Percentiles rank a stretch among this genome's conserved stretches.
These are phyloP conservation scores for Wasmannia auropunctata DNA, from an alignment of 1,140 invertebrate species.

Conservation along the genomic window DNA sequence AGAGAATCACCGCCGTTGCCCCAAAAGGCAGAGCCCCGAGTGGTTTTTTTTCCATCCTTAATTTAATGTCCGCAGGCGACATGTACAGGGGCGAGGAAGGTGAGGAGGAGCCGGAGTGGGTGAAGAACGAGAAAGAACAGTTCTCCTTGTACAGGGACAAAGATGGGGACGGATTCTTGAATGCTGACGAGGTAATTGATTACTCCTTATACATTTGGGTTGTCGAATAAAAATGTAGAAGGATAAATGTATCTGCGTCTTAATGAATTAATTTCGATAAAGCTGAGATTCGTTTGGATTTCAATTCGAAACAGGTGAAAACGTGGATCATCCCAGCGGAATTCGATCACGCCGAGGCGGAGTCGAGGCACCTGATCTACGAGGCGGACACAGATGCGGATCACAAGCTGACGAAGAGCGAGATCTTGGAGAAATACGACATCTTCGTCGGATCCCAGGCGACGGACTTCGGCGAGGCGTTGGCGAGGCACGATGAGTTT, in stretches of 20 bases:
- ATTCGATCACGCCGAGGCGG: conserved; percentile 98
- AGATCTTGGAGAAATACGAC: conserved; percentile 98
- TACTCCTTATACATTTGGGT: neutral
- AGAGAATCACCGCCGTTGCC: neutral
- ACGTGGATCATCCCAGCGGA: conserved; percentile 98
- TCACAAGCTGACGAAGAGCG: conserved; percentile 94
- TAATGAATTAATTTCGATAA: neutral
- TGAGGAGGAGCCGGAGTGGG: conserved; percentile 97
- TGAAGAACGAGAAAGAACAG: conserved; percentile 96
- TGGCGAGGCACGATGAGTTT: conserved; percentile 97
- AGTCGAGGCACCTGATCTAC: conserved; percentile 97
- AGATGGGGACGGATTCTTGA: conserved; percentile 95
- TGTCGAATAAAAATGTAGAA: neutral
- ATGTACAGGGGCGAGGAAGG: conserved; percentile 92
- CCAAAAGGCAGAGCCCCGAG: neutral
- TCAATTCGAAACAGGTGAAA: conserved; percentile 86
- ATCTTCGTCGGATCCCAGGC: conserved; percentile 99
- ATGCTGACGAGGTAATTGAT: conserved; percentile 91
- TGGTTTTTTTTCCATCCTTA: neutral
- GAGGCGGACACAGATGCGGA: conserved; percentile 97
- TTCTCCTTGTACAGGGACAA: conserved; percentile 94
- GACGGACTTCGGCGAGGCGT: conserved; percentile 98
- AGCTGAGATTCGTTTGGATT: conserved; percentile 1
- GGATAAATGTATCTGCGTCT: too few relatives aligned
- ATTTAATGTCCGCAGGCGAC: conserved; percentile 87